These are phyloP conservation scores for Trissolcus brochymenae DNA, from an alignment of 2,888 invertebrate species.

Conservation along the genomic window DNA sequence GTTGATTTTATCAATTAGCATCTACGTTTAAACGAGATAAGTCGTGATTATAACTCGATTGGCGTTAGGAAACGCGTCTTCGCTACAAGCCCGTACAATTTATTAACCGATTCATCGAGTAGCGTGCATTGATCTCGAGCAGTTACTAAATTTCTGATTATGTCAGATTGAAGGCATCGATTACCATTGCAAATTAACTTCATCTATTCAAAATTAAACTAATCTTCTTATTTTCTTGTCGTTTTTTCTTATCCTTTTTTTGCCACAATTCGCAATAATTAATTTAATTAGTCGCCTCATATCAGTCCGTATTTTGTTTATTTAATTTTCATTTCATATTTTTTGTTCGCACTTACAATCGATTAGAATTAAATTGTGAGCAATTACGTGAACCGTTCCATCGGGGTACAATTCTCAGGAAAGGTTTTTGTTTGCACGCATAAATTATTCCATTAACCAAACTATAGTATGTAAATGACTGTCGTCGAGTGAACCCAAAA, in stretches of 20 bases:
- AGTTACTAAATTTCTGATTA: constrained; percentile 30
- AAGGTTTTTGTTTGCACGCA: constrained; percentile 11
- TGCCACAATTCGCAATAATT: too few species aligned
- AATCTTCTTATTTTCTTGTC: neutral
- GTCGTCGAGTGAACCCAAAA: constrained; percentile 17
- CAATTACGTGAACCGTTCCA: neutral
- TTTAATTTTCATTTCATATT: neutral
- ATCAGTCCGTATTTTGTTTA: neutral
- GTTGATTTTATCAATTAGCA: neutral
- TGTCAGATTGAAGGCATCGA: constrained; percentile 21
- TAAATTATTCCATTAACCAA: constrained; percentile 43
- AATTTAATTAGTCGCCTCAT: neutral
- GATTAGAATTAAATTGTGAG: neutral
- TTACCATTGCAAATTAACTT: constrained; percentile 12
- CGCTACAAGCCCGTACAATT: constrained; percentile 11
- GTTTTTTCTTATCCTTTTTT: neutral
- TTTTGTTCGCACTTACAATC: neutral
- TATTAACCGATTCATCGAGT: constrained; percentile 27
- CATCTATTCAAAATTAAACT: neutral
- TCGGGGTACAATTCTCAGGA: neutral
- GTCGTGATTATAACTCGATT: constrained; percentile 13
- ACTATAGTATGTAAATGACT: constrained; percentile 32
- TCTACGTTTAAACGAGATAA: neutral
- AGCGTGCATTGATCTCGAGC: neutral
- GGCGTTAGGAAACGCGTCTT: constrained; percentile 1